Conservation (phyloP, 2,888 invertebrate species). For the Agrotis segetum region DNA sequence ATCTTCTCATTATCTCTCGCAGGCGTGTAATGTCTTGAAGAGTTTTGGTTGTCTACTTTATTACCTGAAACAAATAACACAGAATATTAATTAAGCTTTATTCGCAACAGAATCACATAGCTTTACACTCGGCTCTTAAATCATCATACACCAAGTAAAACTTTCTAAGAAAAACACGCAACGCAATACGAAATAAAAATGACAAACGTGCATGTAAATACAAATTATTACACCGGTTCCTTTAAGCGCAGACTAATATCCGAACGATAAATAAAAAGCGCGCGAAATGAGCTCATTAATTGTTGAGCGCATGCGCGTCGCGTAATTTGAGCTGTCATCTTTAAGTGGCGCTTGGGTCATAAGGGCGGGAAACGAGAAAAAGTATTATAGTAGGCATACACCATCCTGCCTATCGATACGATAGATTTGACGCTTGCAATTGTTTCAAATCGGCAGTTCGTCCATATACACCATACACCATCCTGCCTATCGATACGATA, state of each 20-base stretch:
- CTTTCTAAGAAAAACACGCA: conserved; percentile 56
- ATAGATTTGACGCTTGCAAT: too few relatives aligned
- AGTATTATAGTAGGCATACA: too few relatives aligned
- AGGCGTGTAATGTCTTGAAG: not conserved
- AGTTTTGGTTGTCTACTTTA: not conserved
- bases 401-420: too few relatives aligned
- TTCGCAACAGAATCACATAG: conserved; percentile 11
- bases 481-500: too few relatives aligned
- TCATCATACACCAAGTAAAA: conserved; percentile 16
- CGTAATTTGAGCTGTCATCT: conserved; percentile 84
- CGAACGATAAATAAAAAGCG: conserved; percentile 83
- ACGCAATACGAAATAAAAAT: conserved; percentile 70
- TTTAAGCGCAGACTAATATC: conserved; percentile 77
- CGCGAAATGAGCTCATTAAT: conserved; percentile 88
- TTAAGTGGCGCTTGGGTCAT: conserved; percentile 72
- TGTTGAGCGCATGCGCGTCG: conserved; percentile 73
- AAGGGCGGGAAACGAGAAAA: conserved; percentile 28
- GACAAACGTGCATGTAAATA: conserved; percentile 69
- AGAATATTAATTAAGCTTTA: conserved; percentile 11
- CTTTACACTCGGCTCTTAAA: conserved; percentile 22
- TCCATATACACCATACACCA: too few relatives aligned
- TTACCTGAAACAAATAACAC: conserved; percentile 59
- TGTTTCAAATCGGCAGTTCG: too few relatives aligned
- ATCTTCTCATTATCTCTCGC: not conserved
- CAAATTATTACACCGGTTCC: conserved; percentile 67